Percentiles rank a stretch among this genome's conserved stretches.
These are phyloP conservation scores for Sympetrum striolatum DNA, from an alignment of 2,888 invertebrate species.

Conservation along the genomic window DNA sequence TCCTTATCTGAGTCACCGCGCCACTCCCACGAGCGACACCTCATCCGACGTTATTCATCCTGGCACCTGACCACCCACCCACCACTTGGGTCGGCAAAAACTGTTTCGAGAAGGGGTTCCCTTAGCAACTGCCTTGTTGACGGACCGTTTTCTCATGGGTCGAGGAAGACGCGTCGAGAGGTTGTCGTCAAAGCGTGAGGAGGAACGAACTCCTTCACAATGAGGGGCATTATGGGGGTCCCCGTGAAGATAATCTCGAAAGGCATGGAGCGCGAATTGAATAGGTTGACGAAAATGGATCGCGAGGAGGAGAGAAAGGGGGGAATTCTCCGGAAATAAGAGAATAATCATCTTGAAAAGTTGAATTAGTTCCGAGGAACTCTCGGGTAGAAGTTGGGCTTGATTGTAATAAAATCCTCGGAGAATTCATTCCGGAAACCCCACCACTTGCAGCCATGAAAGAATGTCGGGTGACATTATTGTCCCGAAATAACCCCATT, in stretches of 20 bases:
- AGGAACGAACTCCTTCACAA: neutral
- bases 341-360: too few relatives aligned
- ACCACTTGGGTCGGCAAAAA: slow-evolving; percentile 1
- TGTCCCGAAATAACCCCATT: too few relatives aligned
- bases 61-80: slow-evolving; percentile 45
- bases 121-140: slow-evolving; percentile 21
- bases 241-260: neutral
- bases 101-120: neutral
- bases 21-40: neutral
- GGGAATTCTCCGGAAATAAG: too few relatives aligned
- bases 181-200: neutral
- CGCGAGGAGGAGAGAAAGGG: too few relatives aligned
- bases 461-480: too few relatives aligned
- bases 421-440: too few relatives aligned
- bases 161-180: neutral
- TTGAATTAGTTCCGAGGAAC: too few relatives aligned
- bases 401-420: too few relatives aligned
- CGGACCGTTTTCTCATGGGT: neutral
- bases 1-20: neutral
- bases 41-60: slow-evolving; percentile 27
- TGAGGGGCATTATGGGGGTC: neutral
- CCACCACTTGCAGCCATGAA: too few relatives aligned
- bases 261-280: neutral
- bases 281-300: neutral
- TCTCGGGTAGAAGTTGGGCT: too few relatives aligned